phyloP scores from a whole-genome alignment of 1,140 invertebrate genomes.

The Colletes gigas region DNA sequence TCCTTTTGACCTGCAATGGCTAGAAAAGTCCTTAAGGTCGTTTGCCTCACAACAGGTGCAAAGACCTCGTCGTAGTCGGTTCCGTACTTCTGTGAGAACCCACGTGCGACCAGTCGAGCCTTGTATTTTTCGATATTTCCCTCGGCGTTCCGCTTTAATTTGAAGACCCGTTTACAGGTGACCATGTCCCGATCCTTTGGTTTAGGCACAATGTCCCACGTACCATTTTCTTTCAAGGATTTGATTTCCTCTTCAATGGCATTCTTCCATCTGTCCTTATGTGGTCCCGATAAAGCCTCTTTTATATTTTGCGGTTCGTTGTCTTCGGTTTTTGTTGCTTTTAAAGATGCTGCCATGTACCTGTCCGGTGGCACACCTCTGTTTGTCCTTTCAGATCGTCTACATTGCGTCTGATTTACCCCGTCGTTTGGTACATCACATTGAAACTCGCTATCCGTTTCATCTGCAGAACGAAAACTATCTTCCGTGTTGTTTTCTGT shows the following conservation, averaged over 20 bases:
- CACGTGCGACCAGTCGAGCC: background rate
- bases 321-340: background rate
- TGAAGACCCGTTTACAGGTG: conserved; percentile 1
- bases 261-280: background rate
- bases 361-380: conserved; percentile 5
- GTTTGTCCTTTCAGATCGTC: background rate
- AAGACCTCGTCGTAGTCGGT: no score
- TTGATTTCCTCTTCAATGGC: background rate
- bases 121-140: background rate
- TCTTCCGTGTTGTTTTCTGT: background rate
- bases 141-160: background rate
- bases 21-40: background rate
- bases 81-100: background rate
- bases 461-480: no score
- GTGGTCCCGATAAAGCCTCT: background rate
- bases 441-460: no score
- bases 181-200: background rate
- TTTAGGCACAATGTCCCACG: background rate
- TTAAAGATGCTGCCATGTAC: background rate
- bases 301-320: background rate
- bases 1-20: background rate
- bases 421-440: background rate
- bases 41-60: no score
- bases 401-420: background rate
- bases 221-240: background rate